phyloP scores from a whole-genome alignment of 2,888 invertebrate genomes.

The Lasioglossum vierecki region DNA sequence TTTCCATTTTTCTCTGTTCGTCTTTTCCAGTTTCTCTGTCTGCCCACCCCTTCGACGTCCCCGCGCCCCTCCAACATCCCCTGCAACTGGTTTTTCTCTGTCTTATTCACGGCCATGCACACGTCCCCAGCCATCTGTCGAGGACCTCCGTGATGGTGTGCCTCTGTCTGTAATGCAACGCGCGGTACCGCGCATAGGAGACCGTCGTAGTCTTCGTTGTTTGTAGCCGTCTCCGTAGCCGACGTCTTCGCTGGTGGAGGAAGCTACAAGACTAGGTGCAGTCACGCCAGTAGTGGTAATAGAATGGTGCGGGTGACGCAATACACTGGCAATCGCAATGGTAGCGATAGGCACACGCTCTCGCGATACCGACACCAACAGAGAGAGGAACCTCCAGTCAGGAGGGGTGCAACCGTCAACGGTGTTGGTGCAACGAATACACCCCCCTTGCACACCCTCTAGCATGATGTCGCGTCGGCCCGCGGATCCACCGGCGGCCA shows the following conservation, averaged over 20 bases:
- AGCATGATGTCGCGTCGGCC: not conserved
- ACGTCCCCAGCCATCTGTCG: constrained; percentile 34
- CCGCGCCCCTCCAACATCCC: not conserved
- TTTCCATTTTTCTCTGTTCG: no score
- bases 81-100: constrained; percentile 13
- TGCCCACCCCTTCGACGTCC: not conserved
- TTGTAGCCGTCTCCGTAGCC: not conserved
- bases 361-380: constrained; percentile 36
- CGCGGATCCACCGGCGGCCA: not conserved
- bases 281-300: constrained; percentile 16
- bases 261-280: not conserved
- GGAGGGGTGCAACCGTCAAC: not conserved
- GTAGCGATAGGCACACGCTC: constrained; percentile 30
- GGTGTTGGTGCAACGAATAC: constrained; percentile 21
- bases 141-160: not conserved
- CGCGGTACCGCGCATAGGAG: constrained; percentile 10
- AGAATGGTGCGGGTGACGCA: constrained; percentile 24
- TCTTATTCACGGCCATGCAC: constrained; percentile 20
- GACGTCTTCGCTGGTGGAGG: not conserved
- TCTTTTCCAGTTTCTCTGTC: not conserved
- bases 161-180: constrained; percentile 34
- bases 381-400: not conserved
- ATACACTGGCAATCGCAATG: constrained; percentile 23
- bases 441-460: not conserved
- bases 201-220: constrained; percentile 5